Base-by-base conservation (phyloP, 2,888 invertebrate species). In the Gibbula magus region DNA sequence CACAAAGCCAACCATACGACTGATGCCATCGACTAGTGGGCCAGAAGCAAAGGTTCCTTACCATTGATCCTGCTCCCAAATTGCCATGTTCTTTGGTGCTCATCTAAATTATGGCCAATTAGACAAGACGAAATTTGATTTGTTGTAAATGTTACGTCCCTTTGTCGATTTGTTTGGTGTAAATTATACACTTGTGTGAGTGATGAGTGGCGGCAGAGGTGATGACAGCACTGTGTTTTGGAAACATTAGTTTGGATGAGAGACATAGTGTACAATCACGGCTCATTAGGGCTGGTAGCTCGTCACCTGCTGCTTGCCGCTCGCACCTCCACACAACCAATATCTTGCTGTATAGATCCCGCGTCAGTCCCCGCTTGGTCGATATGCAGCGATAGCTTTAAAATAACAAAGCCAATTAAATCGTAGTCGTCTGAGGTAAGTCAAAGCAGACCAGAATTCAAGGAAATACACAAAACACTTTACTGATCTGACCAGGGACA, bases 211-310 rank as follows among this genome's bases (percentile, higher is more conserved):
- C 61, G 61, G 29, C 61, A 61, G 61, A 25, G 25, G 29, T 61
- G 61, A 61, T 61, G 61, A 61, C 61, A 61, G 61, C 29, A 61
- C 61, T 61, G 61, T 61, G 61, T 61, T 61, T 61, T 61, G 61
- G 61, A 61, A 61, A 61, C 61, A 61, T 61, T 61, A 61, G 61
- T 61, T 61, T 61, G 25, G 61, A 61, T 61, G 61, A 61, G 61
- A 29, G 61, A 61, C 61, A 29, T 25, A 61, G 29, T 61, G 61
- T 61, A 61, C 29, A 61, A 61, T 61, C 61, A 61, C 61, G 61
- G 25, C 61, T 61, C 61, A 61, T 61, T 61, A 61, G 29, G 29
- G 29, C 25, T 25, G 29, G 61, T 29, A 29, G 25, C 29, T 29
- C 29, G 61, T 61, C 61, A 61, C 61, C 61, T 61, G 61, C 61